Evolutionary conservation across 2,888 invertebrate genomes (phyloP).

Genomic region (Mesochorus sp.): DNA sequence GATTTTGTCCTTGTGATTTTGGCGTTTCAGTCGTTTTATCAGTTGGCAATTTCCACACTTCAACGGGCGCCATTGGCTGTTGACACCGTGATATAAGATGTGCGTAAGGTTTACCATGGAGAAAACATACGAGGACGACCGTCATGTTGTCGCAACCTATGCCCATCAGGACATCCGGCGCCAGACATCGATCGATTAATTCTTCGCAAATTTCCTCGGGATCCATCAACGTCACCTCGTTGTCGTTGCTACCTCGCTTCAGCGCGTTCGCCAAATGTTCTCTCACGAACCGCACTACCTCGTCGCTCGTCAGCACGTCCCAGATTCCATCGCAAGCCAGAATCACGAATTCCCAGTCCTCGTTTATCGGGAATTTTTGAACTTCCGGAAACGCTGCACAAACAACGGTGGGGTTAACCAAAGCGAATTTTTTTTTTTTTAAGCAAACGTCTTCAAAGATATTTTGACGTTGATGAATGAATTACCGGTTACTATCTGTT

Average conservation of each 20-base stretch:
- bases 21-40: no score
- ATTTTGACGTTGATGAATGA: no score
- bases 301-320: constrained; percentile 98
- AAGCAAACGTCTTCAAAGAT: no score
- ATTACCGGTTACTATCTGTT: constrained; percentile 98
- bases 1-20: background rate
- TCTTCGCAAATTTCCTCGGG: constrained; percentile 98
- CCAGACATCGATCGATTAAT: constrained; percentile 96
- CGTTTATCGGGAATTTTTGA: constrained; percentile 89
- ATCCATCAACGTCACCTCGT: constrained; percentile 88
- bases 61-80: constrained; percentile 35
- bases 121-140: constrained; percentile 93
- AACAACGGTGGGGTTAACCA: background rate
- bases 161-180: constrained; percentile 98
- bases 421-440: background rate
- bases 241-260: constrained; percentile 64
- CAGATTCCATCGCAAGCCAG: constrained; percentile 99
- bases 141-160: constrained; percentile 99
- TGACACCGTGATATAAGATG: constrained; percentile 78
- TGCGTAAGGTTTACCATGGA: constrained; percentile 84
- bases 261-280: constrained; percentile 85
- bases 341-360: constrained; percentile 98
- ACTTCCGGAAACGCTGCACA: constrained; percentile 95
- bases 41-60: no score
- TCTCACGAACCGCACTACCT: constrained; percentile 95